phyloP scores from a whole-genome alignment of 2,888 invertebrate genomes.

The Mimas tiliae region DNA sequence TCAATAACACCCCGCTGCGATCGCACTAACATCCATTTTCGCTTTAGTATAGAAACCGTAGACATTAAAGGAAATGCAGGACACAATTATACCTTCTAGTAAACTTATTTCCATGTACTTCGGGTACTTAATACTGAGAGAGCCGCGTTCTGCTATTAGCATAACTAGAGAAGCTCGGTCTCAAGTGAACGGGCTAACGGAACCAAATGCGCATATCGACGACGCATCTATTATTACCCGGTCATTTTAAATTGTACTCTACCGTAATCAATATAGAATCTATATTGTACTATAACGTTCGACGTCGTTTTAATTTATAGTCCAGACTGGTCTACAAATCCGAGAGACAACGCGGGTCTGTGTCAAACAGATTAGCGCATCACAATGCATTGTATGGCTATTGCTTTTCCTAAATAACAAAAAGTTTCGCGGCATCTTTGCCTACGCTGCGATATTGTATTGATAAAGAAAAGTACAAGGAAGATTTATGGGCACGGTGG shows the following conservation, averaged over 20 bases:
- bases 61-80: conserved; percentile 22
- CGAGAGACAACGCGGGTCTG: conserved; percentile 64
- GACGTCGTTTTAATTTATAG: conserved; percentile 59
- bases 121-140: conserved; percentile 54
- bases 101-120: conserved; percentile 42
- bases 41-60: conserved; percentile 17
- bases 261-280: conserved; percentile 50
- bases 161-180: conserved; percentile 81
- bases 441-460: conserved; percentile 60
- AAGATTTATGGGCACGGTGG: conserved; percentile 57
- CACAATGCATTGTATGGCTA: conserved; percentile 70
- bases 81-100: conserved; percentile 50
- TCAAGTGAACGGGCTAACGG: conserved; percentile 81
- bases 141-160: conserved; percentile 68
- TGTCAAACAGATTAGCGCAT: conserved; percentile 70
- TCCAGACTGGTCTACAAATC: conserved; percentile 63
- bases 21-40: conserved; percentile 7
- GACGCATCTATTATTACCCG: conserved; percentile 59
- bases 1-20: background rate
- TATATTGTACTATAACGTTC: conserved; percentile 46
- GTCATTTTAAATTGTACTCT: conserved; percentile 64
- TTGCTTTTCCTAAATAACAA: conserved; percentile 60
- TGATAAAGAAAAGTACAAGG: conserved; percentile 63
- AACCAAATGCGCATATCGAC: conserved; percentile 65
- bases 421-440: conserved; percentile 57